Percentiles rank a stretch among this genome's conserved stretches.
Conservation (phyloP, 2,888 invertebrate genomes). For the Catocala sponsa region DNA sequence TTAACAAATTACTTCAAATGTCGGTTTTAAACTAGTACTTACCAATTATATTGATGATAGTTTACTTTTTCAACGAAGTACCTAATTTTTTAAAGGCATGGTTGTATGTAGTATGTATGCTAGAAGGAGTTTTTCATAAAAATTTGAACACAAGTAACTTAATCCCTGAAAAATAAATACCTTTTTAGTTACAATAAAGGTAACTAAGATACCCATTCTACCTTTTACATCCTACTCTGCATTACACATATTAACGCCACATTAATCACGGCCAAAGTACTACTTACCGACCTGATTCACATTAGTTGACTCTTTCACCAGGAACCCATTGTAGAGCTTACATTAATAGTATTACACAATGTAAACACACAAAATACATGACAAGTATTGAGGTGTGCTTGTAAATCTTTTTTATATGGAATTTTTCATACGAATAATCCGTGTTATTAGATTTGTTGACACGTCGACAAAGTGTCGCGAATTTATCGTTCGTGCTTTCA, state of each 20-base stretch:
- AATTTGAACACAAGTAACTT: too few species aligned
- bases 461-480: conserved; percentile 69
- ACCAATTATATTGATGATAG: too few species aligned
- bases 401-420: conserved; percentile 48
- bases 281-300: conserved; percentile 1
- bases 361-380: conserved; percentile 43
- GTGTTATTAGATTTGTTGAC: conserved; percentile 74
- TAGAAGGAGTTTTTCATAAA: too few species aligned
- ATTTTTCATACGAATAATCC: conserved; percentile 65
- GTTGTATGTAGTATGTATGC: too few species aligned
- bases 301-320: conserved; percentile 15
- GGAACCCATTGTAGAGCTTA: conserved; percentile 38
- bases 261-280: conserved; percentile 29
- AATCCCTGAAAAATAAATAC: too few species aligned
- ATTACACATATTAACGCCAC: conserved; percentile 10
- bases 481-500: conserved; percentile 69
- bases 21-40: too few species aligned
- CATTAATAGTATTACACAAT: conserved; percentile 43
- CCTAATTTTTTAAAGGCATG: too few species aligned
- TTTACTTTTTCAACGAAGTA: too few species aligned
- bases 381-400: conserved; percentile 36
- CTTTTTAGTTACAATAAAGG: too few species aligned
- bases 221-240: neutral
- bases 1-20: too few species aligned
- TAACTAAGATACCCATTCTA: neutral